These are phyloP conservation scores for Galago senegalensis DNA, from an alignment of 2,797 vertebrate species.

Conservation along the genomic window DNA sequence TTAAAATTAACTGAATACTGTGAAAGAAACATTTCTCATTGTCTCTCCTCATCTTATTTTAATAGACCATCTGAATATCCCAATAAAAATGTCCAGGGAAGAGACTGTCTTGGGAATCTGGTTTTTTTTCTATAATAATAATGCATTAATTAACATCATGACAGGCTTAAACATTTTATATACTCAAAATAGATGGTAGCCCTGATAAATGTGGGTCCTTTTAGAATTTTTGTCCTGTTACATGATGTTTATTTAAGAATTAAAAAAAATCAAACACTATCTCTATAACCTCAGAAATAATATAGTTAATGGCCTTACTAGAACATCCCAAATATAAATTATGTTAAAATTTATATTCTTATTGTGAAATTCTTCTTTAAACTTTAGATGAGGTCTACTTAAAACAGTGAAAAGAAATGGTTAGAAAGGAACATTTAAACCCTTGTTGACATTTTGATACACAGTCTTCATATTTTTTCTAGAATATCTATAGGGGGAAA, in stretches of 20 bases:
- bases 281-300: conserved; percentile 20
- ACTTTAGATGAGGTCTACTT: neutral
- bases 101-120: neutral
- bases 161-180: neutral
- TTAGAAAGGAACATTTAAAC: conserved; percentile 2
- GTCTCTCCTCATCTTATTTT: conserved; percentile 33
- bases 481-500: neutral
- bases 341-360: neutral
- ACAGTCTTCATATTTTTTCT: neutral
- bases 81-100: conserved; percentile 43
- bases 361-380: conserved; percentile 47
- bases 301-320: neutral
- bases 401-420: conserved; percentile 36
- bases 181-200: conserved; percentile 33
- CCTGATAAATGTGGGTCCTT: conserved; percentile 17
- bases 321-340: conserved; percentile 11
- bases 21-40: conserved; percentile 55
- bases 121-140: neutral
- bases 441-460: conserved; percentile 2
- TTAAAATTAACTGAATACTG: conserved; percentile 43
- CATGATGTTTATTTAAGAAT: conserved; percentile 43
- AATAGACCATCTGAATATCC: conserved; percentile 25
- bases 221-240: conserved; percentile 45
- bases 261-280: neutral
- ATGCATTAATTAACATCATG: neutral